phyloP scores from a whole-genome alignment of 2,797 vertebrate genomes.

The Sebastes goodei region DNA sequence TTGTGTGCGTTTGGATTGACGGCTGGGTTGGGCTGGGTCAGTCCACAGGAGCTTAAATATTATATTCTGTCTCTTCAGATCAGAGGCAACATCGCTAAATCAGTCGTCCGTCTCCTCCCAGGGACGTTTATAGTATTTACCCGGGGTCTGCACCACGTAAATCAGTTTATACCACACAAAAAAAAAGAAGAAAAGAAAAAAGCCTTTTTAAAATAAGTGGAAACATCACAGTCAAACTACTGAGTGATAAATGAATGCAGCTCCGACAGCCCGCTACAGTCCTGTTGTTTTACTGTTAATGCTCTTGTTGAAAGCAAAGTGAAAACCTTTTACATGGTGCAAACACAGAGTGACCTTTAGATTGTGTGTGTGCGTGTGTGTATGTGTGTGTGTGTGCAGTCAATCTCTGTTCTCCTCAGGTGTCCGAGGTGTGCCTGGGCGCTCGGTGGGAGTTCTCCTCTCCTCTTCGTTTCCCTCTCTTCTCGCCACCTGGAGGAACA shows the following conservation, averaged over 20 bases:
- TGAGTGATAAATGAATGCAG: constrained; percentile 40
- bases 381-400: constrained; percentile 12
- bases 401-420: constrained; percentile 75
- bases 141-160: constrained; percentile 13
- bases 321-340: constrained; percentile 58
- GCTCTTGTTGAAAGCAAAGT: constrained; percentile 44
- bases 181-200: not conserved
- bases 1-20: constrained; percentile 32
- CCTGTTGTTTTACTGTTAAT: constrained; percentile 29
- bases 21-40: constrained; percentile 25
- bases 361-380: not conserved
- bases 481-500: constrained; percentile 81
- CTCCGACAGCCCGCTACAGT: constrained; percentile 29
- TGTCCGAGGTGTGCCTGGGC: constrained; percentile 87
- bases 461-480: constrained; percentile 78
- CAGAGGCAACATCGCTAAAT: constrained; percentile 39
- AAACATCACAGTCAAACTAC: constrained; percentile 24
- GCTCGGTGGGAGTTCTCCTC: constrained; percentile 86
- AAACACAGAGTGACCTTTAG: constrained; percentile 61
- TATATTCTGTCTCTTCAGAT: constrained; percentile 50
- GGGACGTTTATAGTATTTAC: constrained; percentile 11
- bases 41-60: constrained; percentile 44
- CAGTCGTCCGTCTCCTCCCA: constrained; percentile 20
- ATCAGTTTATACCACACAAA: constrained; percentile 6
- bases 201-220: constrained; percentile 5